Evolutionary conservation across 2,797 vertebrate genomes (phyloP), one percentile per base, ranked within the genome.

Genomic region (Clarias platycephalus): DNA sequence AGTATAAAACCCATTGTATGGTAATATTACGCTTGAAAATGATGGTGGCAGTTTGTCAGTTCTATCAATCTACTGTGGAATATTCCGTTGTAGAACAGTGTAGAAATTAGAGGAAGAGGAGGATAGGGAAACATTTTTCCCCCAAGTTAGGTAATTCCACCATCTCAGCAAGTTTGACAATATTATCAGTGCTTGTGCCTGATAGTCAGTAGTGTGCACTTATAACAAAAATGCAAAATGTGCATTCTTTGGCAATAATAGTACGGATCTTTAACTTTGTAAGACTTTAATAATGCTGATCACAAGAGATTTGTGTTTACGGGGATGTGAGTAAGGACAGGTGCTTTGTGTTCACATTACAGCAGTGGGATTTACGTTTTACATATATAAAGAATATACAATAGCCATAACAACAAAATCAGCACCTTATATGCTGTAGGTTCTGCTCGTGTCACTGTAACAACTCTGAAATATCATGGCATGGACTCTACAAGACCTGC

Each of bases 191-290:
- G 31, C 28, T 78, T 78, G 60, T 64, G 71, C 72, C 68, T 40
- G 68, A 83, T 83, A 83, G 81, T 66, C 71, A 66, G 71, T 76
- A 55, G 71, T 83, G 60, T 76, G 60, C 72, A 76, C 62, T 83
- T 83, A 76, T 93, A 91, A 94, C 92, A 93, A 91, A 87, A 94
- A 94, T 94, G 93, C 92, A 93, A 92, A 92, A 92, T 91, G 90
- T 83, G 81, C 90, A 90, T 92, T 90, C 87, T 84, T 85, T 88
- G 90, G 86, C 88, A 89, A 89, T 91, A 89, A 90, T 93, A 91
- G 91, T 91, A 90, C 91, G 90, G 91, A 92, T 91, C 92, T 93
- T 93, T 92, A 92, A 92, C 93, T 93, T 93, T 93, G 90, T 92
- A 91, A 91, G 86, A 91, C 89, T 91, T 92, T 93, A 90, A 92